phyloP scores from a whole-genome alignment of 2,797 vertebrate species.

The Hafferia zeledoni region DNA sequence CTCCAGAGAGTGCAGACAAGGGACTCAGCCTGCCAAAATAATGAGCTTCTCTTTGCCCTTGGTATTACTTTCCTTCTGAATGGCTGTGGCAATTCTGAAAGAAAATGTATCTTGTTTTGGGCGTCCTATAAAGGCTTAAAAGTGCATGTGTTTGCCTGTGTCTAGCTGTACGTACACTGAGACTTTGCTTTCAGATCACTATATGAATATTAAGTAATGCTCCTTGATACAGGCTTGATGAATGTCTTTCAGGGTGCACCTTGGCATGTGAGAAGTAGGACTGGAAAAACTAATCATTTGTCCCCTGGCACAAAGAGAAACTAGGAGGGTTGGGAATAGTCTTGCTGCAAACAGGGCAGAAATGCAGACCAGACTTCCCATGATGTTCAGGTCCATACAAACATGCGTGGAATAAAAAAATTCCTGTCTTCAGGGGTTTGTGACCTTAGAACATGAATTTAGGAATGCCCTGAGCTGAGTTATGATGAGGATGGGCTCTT shows the following conservation, averaged over 20 bases:
- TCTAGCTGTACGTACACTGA: background rate
- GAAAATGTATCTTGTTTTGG: background rate
- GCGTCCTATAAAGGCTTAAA: background rate
- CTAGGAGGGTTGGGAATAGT: background rate
- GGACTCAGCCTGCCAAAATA: background rate
- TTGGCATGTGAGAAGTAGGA: background rate
- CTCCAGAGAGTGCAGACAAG: background rate
- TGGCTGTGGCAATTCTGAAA: background rate
- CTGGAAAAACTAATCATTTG: constrained; percentile 4
- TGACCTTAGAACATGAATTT: background rate
- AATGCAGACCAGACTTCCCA: background rate
- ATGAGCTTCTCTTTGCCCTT: background rate
- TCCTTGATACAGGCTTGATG: background rate
- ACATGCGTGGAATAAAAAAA: background rate
- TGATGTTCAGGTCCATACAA: background rate
- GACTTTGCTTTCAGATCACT: background rate
- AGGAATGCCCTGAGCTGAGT: background rate
- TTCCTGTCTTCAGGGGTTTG: background rate
- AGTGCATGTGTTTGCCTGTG: background rate
- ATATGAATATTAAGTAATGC: background rate
- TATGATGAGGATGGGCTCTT: background rate
- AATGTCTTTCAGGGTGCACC: background rate
- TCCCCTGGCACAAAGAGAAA: background rate
- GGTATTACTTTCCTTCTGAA: background rate
- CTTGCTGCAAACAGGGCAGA: background rate